Evolutionary conservation across 1,140 invertebrate species (phyloP), one percentile per base, ranked within the genome.

Genomic region (fruit fly (Drosophila melanogaster)): DNA sequence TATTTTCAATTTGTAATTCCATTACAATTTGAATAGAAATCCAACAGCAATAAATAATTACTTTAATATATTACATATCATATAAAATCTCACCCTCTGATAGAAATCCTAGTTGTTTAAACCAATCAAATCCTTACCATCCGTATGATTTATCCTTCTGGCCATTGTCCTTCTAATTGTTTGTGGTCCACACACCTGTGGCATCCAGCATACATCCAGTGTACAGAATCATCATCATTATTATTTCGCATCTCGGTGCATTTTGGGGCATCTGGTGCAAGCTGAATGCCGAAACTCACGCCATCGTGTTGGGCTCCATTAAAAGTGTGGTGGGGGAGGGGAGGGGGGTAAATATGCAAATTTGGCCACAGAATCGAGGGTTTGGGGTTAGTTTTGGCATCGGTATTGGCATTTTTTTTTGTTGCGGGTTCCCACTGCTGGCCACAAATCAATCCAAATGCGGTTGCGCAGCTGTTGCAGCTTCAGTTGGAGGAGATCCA

Each of bases 361-460:
- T 55, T 73, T 35, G 41, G 26, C 30, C 40, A 19, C 14, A 51
- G 57, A 40, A 33, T 61, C 24, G 33, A 30, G 41, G 51, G 33
- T 17, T 67, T 55, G 49, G 50, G 50, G n/a, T 72, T 49, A 72
- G 66, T 72, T 59, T 59, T 37, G 66, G 66, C 38, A 40, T 22
- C 22, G 33, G 46, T 49, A 22, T 35, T 51, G 17, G n/a, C 22
- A 46, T 22, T 8, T 8, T 47, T 69, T 69, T 56, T 50, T 33
- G 47, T 53, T 65, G 49, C 50, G 44, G 53, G 49, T 41, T 62
- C 55, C 53, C 55, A 77, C 55, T 70, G 56, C 71, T 55, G 84
- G 84, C 90, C 89, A 81, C 90, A 91, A 91, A 91, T 91, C 90
- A 91, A 91, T 91, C 90, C 79, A 81, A 91, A 91, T 91, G 90